phyloP scores from a whole-genome alignment of 2,797 vertebrate species.

The Sylvia borin region DNA sequence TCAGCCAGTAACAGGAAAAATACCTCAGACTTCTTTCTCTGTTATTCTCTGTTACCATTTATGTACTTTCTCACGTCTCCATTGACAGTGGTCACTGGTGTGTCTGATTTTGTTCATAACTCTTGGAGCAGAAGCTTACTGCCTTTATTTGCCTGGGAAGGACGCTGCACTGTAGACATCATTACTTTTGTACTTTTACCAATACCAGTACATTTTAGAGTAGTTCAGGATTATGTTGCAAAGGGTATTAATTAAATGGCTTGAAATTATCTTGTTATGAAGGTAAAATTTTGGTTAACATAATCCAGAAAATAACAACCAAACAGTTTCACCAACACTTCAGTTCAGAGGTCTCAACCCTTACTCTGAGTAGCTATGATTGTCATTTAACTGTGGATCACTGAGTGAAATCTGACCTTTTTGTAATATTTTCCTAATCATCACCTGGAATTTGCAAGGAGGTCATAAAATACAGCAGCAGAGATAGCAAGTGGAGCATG shows the following conservation, averaged over 20 bases:
- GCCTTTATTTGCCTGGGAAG: neutral
- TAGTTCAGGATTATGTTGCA: neutral
- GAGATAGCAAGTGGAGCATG: neutral
- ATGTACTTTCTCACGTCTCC: neutral
- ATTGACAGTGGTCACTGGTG: neutral
- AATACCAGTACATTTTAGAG: neutral
- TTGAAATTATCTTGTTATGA: neutral
- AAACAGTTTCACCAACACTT: neutral
- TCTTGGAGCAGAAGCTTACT: neutral
- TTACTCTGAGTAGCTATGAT: neutral
- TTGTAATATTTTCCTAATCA: neutral
- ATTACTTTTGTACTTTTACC: neutral
- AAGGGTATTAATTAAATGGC: neutral
- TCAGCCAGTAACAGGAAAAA: neutral
- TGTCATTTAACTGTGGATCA: neutral
- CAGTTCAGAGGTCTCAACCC: neutral
- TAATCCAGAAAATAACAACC: neutral
- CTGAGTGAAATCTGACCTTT: neutral
- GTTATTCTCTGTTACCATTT: neutral
- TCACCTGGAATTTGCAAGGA: neutral
- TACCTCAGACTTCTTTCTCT: neutral
- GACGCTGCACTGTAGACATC: neutral
- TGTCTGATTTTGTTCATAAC: neutral
- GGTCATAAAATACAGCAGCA: neutral
- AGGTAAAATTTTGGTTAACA: neutral